Evolutionary conservation across 2,888 invertebrate species (phyloP).

Genomic region (Tipula lateralis): DNA sequence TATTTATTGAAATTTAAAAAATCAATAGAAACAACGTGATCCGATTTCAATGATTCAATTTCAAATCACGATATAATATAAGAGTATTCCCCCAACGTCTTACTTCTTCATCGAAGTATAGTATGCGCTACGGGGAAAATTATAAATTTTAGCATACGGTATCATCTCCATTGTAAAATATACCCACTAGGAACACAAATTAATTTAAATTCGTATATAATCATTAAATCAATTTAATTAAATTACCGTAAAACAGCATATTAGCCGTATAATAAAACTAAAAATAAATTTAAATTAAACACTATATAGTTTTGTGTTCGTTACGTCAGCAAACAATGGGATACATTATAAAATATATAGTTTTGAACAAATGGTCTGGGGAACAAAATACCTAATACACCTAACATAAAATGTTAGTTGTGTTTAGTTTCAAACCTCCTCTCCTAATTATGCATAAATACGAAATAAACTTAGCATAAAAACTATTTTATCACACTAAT

Average conservation of each 20-base stretch:
- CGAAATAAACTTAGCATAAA: neutral
- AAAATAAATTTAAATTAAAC: constrained; percentile 9
- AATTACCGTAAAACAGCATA: neutral
- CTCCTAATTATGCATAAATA: neutral
- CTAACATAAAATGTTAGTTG: neutral
- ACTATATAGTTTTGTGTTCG: neutral
- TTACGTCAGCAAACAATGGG: neutral
- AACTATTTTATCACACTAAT: neutral
- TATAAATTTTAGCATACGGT: neutral
- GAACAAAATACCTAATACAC: neutral
- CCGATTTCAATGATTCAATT: neutral
- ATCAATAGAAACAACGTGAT: neutral
- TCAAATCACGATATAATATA: neutral
- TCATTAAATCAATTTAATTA: neutral
- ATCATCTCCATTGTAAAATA: neutral
- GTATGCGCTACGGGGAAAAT: neutral
- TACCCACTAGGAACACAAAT: neutral
- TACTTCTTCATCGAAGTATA: neutral
- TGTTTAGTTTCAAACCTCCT: neutral
- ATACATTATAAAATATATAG: no score
- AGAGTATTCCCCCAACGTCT: neutral
- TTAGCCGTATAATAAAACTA: neutral
- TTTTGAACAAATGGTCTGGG: neutral
- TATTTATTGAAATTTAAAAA: neutral
- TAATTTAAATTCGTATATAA: neutral